Evolutionary conservation across 2,888 invertebrate species (phyloP), one percentile per base, ranked within the genome.

Genomic region (Bruchidius siliquastri): DNA sequence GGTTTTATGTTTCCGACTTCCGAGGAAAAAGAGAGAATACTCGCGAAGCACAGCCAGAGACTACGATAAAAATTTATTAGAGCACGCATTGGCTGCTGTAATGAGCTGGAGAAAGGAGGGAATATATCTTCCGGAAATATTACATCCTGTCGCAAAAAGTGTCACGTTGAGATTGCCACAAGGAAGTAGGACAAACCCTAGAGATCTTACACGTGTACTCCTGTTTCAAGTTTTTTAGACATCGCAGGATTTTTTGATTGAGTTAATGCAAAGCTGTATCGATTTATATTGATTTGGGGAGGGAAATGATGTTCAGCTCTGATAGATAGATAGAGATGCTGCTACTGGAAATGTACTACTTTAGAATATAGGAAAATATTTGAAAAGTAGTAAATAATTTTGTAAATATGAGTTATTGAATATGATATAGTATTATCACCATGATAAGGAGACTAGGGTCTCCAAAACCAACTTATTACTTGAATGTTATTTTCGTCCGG

Each of bases 41-140:
- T 49, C 26, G 22, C 22, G 21, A 67, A 69, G 72, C 70, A 70
- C 68, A 69, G 74, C 68, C 70, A 72, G 68, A 70, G 72, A 71
- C 72, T 72, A 22, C 68, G 70, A 74, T 72, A 71, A 70, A 74
- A 73, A 77, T 74, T 73, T 76, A 78, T 78, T 78, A 77, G 76
- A 78, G 76, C 77, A 76, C 76, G 76, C 77, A 77, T 74, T 73
- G 76, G 76, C 77, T 76, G 49, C 49, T 49, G 49, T 49, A 49
- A 49, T 49, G 49, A 49, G 49, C 49, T 49, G 49, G 49, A 49
- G 49, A 49, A 49, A 49, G 49, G 18, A 49, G 49, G 13, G 49
- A 49, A 49, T 49, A 49, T 49, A 49, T 49, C 49, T 49, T 49
- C 49, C 49, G 49, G 49, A 49, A 49, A 49, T 49, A 49, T 49